Base-by-base conservation (phyloP, 92 coral and sea anemone species). In the Umimayanthus kanabou region DNA sequence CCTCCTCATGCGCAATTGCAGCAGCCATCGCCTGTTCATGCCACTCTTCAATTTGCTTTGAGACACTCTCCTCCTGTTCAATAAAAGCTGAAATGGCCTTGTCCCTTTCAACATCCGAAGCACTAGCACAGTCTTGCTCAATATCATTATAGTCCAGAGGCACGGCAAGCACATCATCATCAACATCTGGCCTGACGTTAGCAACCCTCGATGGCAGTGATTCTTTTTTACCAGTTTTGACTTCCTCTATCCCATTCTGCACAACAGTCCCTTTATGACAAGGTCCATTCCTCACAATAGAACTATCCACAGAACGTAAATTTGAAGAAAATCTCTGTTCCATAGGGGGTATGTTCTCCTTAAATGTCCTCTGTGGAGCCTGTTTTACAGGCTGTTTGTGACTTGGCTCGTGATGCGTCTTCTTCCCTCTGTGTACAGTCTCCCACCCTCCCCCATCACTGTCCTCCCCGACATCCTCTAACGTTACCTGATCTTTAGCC, bases 361-460 rank as follows among this genome's bases (percentile, higher is more conserved):
- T 83, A 29, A 69, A 83, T 16, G 78, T n/a, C 40, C 76, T 83
- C 64, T 70, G 87, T 15, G 70, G 73, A 83, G 74, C 67, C 64
- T 43, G 45, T 43, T 70, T 83, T 25, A 55, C 25, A 40, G 74
- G 73, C 30, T 15, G 66, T 47, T 70, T 83, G n/a, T 50, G 66
- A 83, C 9, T 22, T 42, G 78, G 43, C 43, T 83, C 87, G 37
- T 88, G 84, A 66, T 95, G 92, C 49, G 23, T 80, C 78, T 92
- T 96, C 90, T 96, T 93, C 23, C 97, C 98, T 71, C 86, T 95
- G 64, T 94, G 90, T 5, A 96, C 99, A 40, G 99, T 96, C 80
- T 96, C 99, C 99, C 99, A 96, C 0, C 99, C 99, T 74, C 96
- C 99, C 2, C 92, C 93, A 33, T 94, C 98, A 73, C 92, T 88